A percentile compares a stretch with the other conserved stretches of the same genome.
These are phyloP conservation scores for Alexandromys fortis DNA, from an alignment of 2,113 vertebrate species.

Conservation along the genomic window DNA sequence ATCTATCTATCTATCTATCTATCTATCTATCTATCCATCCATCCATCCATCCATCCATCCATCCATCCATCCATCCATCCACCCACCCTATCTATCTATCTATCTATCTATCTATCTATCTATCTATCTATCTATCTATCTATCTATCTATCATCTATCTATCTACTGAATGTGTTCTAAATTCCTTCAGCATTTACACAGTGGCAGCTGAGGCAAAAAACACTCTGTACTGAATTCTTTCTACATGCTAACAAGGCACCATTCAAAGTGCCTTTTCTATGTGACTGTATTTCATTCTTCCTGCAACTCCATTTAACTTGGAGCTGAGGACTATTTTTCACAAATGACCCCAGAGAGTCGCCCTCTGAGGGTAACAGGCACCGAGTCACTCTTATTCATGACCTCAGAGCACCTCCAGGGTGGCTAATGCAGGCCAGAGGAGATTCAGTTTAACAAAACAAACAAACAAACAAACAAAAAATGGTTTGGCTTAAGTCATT, in stretches of 20 bases:
- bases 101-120: too few relatives aligned
- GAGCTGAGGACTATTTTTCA: background rate
- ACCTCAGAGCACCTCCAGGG: background rate
- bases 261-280: background rate
- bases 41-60: too few relatives aligned
- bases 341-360: background rate
- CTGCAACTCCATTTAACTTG: background rate
- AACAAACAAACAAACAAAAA: background rate
- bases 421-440: background rate
- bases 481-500: background rate
- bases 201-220: background rate
- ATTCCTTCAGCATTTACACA: background rate
- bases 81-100: too few relatives aligned
- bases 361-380: background rate
- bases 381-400: background rate
- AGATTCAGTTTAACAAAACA: background rate
- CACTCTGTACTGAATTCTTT: background rate
- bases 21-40: too few relatives aligned
- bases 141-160: too few relatives aligned
- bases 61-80: too few relatives aligned
- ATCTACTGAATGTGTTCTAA: background rate
- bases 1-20: too few relatives aligned
- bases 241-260: background rate
- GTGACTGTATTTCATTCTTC: constrained; percentile 7
- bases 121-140: too few relatives aligned